Evolutionary conservation across 2,888 invertebrate genomes (phyloP), one percentile per base, ranked within the genome.

Genomic region (Clistopyga incitator): DNA sequence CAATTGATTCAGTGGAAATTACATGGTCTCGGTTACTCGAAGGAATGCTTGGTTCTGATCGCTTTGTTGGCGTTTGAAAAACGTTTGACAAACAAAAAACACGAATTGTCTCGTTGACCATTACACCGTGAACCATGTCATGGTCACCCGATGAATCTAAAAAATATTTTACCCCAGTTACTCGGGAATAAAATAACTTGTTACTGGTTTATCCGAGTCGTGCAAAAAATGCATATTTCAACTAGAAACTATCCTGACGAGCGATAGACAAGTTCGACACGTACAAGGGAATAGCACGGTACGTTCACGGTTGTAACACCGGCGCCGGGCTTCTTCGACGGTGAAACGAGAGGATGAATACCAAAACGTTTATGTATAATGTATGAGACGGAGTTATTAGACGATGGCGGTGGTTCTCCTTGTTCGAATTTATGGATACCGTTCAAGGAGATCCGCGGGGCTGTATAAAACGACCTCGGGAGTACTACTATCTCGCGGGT

Each of bases 371-470:
- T 84, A 86, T 86, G 85, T 85, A 83, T 86, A 83, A 85, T 86
- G 85, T 84, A 86, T 86, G 86, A 84, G 82, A 72, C 56, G 72
- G 71, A 84, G 84, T 82, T 86, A 86, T 86, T 86, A 86, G 84
- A 86, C 59, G 79, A 45, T 85, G 77, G 80, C 75, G 84, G 80
- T 71, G 80, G 20, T 38, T 84, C 74, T 68, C 75, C 83, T 84
- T 85, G 83, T 78, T 81, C 72, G 78, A 86, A 86, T 86, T 86
- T 86, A 86, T 86, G 82, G 85, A 84, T 84, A 86, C 84, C 82
- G 80, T 85, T 84, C 70, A 84, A 81, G 82, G 45, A 74, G 82
- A 86, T 86, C 72, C 67, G 71, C 75, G 72, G 76, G 61, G 82
- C 50, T 81, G 77, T 75, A 54, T 72, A 54, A 80, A 83, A 84